Evolutionary conservation across 2,888 invertebrate genomes (phyloP).

Genomic region (Ashinkailepas kermadecensis): DNA sequence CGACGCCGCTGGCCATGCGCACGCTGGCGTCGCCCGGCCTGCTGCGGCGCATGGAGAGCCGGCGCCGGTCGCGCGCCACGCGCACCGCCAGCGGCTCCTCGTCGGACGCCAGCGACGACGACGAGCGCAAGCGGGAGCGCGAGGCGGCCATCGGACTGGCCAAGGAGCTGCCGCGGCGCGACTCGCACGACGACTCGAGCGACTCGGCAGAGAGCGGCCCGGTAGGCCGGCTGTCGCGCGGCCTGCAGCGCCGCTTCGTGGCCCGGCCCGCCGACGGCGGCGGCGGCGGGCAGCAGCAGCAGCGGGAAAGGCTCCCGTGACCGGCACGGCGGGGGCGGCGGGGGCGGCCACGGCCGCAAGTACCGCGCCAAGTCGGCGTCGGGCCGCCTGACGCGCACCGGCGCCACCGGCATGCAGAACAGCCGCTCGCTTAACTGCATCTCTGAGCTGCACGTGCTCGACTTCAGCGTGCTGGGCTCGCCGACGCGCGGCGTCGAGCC

Average conservation of each 20-base stretch:
- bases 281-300: neutral
- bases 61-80: slow-evolving; percentile 61
- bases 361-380: slow-evolving; percentile 18
- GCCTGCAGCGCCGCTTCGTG: slow-evolving; percentile 1
- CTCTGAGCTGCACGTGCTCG: slow-evolving; percentile 18
- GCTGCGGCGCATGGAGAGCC: slow-evolving; percentile 40
- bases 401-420: slow-evolving; percentile 32
- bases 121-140: slow-evolving; percentile 67
- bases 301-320: neutral
- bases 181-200: slow-evolving; percentile 77
- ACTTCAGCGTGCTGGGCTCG: neutral
- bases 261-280: neutral
- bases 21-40: slow-evolving; percentile 41
- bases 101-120: slow-evolving; percentile 79
- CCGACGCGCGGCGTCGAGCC: too few species aligned
- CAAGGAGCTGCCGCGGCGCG: slow-evolving; percentile 50
- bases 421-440: slow-evolving; percentile 34
- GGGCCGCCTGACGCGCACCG: slow-evolving; percentile 28
- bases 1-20: slow-evolving; percentile 34
- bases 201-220: slow-evolving; percentile 49
- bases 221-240: slow-evolving; percentile 10
- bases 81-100: slow-evolving; percentile 86
- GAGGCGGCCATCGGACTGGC: slow-evolving; percentile 29
- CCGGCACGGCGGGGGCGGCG: neutral
- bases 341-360: neutral